A percentile compares a stretch with the other conserved stretches of the same genome.
Conservation (phyloP, 2,888 invertebrate species). For the Dusona sp. region DNA sequence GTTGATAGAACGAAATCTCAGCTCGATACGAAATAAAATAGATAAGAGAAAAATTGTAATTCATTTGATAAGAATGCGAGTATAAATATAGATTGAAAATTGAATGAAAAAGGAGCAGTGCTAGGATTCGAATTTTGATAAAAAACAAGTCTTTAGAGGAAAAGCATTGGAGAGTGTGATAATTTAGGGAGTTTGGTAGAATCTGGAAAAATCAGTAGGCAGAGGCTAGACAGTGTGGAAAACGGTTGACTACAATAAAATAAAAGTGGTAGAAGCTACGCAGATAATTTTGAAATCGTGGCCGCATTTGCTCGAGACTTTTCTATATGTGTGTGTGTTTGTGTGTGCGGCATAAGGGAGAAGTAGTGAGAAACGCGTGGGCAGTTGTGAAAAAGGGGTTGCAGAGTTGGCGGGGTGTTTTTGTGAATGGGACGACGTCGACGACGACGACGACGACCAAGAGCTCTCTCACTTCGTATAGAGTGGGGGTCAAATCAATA, state of each 20-base stretch:
- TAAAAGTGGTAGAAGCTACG: not conserved
- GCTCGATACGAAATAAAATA: not conserved
- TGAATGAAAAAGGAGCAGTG: not conserved
- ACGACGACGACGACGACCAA: constrained; percentile 29
- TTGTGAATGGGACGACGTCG: constrained; percentile 78
- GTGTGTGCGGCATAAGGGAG: constrained; percentile 17
- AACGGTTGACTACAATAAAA: not conserved
- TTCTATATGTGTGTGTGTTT: too few relatives aligned
- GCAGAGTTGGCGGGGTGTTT: constrained; percentile 73
- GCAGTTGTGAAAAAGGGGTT: constrained; percentile 72
- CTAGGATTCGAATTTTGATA: not conserved
- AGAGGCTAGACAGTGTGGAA: not conserved
- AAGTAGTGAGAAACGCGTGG: constrained; percentile 52
- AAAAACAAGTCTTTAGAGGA: not conserved
- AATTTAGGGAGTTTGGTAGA: not conserved
- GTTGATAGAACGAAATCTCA: not conserved
- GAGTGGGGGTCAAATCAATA: constrained; percentile 79
- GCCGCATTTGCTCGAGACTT: constrained; percentile 1
- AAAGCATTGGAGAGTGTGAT: not conserved
- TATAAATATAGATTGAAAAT: not conserved
- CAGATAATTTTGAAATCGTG: constrained; percentile 6
- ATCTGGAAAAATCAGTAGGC: not conserved
- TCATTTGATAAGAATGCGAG: not conserved
- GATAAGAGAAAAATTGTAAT: not conserved
- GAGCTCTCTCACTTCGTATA: constrained; percentile 36